Conservation (phyloP, 2,797 vertebrate species). For the Protonibea diacanthus region DNA sequence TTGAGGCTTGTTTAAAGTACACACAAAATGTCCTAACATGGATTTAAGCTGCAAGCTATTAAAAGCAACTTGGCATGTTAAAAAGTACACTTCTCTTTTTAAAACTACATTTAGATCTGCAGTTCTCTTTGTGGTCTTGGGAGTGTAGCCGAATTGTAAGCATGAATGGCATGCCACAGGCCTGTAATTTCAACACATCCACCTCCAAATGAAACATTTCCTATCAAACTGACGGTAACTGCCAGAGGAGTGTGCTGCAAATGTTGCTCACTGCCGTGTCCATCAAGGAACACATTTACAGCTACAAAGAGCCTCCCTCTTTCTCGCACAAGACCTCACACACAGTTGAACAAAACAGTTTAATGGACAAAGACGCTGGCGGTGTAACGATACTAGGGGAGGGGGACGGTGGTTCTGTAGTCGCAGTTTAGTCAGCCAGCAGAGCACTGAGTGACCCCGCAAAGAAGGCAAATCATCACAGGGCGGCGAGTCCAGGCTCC, state of each 20-base stretch:
- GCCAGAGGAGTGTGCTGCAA: constrained; percentile 31
- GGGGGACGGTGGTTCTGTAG: constrained; percentile 42
- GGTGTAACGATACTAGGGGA: constrained; percentile 11
- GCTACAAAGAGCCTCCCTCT: constrained; percentile 21
- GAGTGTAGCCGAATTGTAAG: constrained; percentile 31
- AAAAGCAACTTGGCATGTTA: constrained; percentile 46
- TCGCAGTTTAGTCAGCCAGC: constrained; percentile 47
- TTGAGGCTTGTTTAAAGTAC: constrained; percentile 40
- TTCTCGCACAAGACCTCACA: constrained; percentile 17
- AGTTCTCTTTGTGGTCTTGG: constrained; percentile 32
- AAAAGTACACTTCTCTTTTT: constrained; percentile 45
- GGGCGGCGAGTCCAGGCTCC: constrained; percentile 62
- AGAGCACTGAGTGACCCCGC: constrained; percentile 69
- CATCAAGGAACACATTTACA: constrained; percentile 31
- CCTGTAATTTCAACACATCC: constrained; percentile 56
- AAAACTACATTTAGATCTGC: constrained; percentile 35
- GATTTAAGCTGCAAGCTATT: constrained; percentile 45
- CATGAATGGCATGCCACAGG: constrained; percentile 52
- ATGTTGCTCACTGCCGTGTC: constrained; percentile 14
- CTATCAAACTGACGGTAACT: constrained; percentile 32
- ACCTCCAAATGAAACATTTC: constrained; percentile 59
- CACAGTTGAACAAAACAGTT: constrained; percentile 27
- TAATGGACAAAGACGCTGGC: constrained; percentile 26
- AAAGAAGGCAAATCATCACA: constrained; percentile 65
- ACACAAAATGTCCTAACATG: constrained; percentile 33